A percentile compares a stretch with the other conserved stretches of the same genome.
Evolutionary conservation across 2,797 vertebrate genomes (phyloP).

Genomic region (Serranus cabrilla): DNA sequence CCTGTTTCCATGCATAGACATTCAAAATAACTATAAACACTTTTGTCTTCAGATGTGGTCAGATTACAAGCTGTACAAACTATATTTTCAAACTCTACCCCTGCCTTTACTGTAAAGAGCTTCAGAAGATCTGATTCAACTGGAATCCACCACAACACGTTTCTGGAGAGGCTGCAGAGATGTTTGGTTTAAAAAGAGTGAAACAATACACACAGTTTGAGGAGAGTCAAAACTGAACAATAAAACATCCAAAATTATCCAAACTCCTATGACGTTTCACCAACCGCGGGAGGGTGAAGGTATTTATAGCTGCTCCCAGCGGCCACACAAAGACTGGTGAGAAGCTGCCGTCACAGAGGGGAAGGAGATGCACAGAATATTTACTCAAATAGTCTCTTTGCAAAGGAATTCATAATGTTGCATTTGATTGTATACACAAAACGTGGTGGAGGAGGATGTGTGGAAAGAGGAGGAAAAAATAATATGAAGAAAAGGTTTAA

Average conservation of each 20-base stretch:
- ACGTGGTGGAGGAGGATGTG: too few species aligned
- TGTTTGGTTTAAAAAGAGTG: background rate
- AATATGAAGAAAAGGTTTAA: too few species aligned
- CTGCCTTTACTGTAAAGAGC: background rate
- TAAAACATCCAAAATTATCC: background rate
- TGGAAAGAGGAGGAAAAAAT: too few species aligned
- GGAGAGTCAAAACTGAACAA: too few species aligned
- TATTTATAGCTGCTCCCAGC: background rate
- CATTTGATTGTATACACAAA: background rate
- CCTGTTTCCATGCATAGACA: too few species aligned
- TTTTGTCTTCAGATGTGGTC: background rate
- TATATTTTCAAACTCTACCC: background rate
- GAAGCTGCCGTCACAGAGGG: background rate
- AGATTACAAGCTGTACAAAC: background rate
- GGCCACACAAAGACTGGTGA: slow-evolving; percentile 8
- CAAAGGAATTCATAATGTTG: background rate
- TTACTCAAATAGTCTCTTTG: background rate
- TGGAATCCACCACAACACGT: background rate
- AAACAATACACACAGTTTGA: too few species aligned
- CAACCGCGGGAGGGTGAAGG: background rate
- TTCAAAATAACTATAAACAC: background rate
- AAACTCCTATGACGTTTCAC: background rate
- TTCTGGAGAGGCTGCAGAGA: background rate
- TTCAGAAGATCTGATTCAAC: background rate
- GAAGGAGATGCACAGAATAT: background rate